Evolutionary conservation across 2,888 invertebrate genomes (phyloP), one percentile per base, ranked within the genome.

Genomic region (Drosophila phalerata): DNA sequence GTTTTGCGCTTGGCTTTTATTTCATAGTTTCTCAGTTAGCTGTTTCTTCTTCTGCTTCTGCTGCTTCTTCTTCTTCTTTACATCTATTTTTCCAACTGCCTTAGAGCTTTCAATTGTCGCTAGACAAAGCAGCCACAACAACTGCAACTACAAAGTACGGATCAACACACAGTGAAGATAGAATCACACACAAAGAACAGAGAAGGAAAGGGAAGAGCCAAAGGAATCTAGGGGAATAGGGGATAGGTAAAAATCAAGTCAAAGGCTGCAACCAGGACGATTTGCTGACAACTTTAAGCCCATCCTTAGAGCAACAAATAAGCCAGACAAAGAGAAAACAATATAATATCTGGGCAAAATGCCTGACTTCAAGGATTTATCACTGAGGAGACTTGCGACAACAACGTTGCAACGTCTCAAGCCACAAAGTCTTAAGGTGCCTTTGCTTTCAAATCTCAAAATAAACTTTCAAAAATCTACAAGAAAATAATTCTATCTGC

Each of bases 81-180:
- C 37, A 37, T 28, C 17, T 45, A 43, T 51, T 48, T 55, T 43
- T 28, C 34, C n/a, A 53, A 57, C 55, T 62, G 58, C 51, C 61
- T 73, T 37, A 55, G 49, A 67, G 74, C 62, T 73, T 62, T 62
- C 68, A 73, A 73, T 73, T 73, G 73, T 68, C 68, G 68, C 53
- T 42, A 63, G 51, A 73, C 73, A 73, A 73, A 73, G 72, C 72
- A 45, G 62, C 73, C 62, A 49, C 73, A 73, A 63, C 73, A 62
- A 65, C 62, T 66, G 66, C 67, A 55, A 49, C 63, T 56, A 57
- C 73, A 72, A 73, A 72, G 60, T 73, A 34, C 52, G 66, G 73
- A 72, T 71, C 71, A 71, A 55, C 57, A 63, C 52, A 43, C 56
- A 62, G 30, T 45, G 30, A 57, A 19, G 22, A 28, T 11, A 38